Conservation (phyloP, 1,140 invertebrate species). For the Euglossa dilemma region DNA sequence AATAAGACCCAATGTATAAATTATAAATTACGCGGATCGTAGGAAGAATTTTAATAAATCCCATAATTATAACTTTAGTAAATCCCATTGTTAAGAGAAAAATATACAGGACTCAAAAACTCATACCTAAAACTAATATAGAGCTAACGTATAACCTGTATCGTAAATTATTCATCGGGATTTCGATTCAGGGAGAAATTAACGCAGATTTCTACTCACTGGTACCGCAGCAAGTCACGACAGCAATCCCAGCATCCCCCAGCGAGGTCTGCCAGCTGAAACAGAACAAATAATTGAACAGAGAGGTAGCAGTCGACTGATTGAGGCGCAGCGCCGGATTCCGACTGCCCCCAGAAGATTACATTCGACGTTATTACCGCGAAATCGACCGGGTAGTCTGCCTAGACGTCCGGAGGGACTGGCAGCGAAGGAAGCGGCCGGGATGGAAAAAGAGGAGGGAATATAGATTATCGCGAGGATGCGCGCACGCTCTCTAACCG, state of each 20-base stretch:
- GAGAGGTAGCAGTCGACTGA: constrained; percentile 1
- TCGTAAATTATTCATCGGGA: background rate
- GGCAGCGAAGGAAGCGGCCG: background rate
- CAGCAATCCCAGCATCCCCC: background rate
- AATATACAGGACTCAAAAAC: too few relatives aligned
- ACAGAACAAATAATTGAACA: constrained; percentile 25
- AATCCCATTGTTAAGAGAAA: too few relatives aligned
- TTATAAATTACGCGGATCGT: too few relatives aligned
- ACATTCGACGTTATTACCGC: constrained; percentile 39
- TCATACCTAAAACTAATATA: too few relatives aligned
- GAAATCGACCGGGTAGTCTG: constrained; percentile 13
- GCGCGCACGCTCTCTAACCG: constrained; percentile 67
- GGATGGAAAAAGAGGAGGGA: constrained; percentile 7
- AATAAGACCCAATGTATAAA: too few relatives aligned
- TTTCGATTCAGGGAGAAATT: background rate
- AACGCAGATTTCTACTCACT: background rate
- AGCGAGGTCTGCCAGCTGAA: background rate
- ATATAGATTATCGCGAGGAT: constrained; percentile 56
- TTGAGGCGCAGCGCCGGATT: constrained; percentile 8
- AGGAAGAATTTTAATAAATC: too few relatives aligned
- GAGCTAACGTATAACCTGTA: too few relatives aligned
- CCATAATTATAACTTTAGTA: too few relatives aligned
- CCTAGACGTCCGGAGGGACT: too few relatives aligned
- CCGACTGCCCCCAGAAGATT: constrained; percentile 27
- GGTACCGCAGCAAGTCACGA: background rate